A percentile compares a stretch with the other conserved stretches of the same genome.
phyloP scores from a whole-genome alignment of 2,888 invertebrate genomes.

The Dyspetes luteomarginatus region DNA sequence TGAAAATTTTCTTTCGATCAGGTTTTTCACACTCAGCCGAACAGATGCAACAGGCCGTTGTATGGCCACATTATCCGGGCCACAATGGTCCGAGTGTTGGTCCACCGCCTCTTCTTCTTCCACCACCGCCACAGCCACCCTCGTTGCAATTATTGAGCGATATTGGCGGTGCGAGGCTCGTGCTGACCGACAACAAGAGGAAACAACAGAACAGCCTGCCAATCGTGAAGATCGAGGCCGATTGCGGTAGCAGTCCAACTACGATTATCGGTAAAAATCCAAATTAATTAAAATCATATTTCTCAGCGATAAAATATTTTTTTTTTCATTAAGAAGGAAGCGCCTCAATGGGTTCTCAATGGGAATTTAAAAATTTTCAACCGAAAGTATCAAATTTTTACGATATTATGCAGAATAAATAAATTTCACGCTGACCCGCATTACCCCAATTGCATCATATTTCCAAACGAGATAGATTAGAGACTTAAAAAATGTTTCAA shows the following conservation, averaged over 20 bases:
- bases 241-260: conserved; percentile 81
- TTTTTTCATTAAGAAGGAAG: too few species aligned
- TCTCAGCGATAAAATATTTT: too few species aligned
- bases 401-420: too few species aligned
- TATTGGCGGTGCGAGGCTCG: conserved; percentile 86
- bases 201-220: conserved; percentile 85
- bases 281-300: not conserved
- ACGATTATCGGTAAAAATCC: conserved; percentile 77
- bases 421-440: too few species aligned
- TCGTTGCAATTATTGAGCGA: conserved; percentile 86
- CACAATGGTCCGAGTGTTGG: conserved; percentile 82
- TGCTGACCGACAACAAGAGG: conserved; percentile 86
- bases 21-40: conserved; percentile 80
- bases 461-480: too few species aligned
- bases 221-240: conserved; percentile 90
- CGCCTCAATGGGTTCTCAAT: too few species aligned
- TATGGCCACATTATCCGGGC: conserved; percentile 89
- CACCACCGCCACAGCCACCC: conserved; percentile 87
- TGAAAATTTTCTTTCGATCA: conserved; percentile 13
- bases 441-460: too few species aligned
- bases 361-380: too few species aligned
- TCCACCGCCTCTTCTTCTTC: conserved; percentile 83
- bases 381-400: too few species aligned
- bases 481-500: too few species aligned
- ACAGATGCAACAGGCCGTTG: conserved; percentile 89